Evolutionary conservation across 2,888 invertebrate species (phyloP).

Genomic region (Entomobrya multifasciata): DNA sequence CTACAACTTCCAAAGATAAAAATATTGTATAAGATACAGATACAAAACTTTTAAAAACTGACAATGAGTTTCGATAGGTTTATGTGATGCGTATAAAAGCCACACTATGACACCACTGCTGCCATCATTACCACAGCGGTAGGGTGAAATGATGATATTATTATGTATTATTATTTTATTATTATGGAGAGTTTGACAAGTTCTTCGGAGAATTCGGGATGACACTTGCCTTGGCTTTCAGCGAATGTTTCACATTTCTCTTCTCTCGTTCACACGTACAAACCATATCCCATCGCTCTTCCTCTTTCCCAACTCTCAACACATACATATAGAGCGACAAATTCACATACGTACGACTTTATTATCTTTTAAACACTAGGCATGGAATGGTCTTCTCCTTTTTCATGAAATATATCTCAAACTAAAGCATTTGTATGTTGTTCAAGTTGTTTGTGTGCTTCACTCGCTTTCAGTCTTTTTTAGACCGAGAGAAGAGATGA

Average conservation of each 20-base stretch:
- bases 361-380: conserved; percentile 27
- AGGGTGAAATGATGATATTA: not conserved
- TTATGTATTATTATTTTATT: conserved; percentile 21
- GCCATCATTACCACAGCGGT: conserved; percentile 2
- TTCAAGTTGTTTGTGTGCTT: not conserved
- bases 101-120: not conserved
- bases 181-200: conserved; percentile 38
- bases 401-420: not conserved
- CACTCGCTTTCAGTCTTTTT: not conserved
- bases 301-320: too few species aligned
- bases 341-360: not conserved
- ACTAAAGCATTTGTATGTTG: not conserved
- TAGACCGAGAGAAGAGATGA: not conserved
- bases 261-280: not conserved
- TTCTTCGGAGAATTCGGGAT: conserved; percentile 32
- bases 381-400: not conserved
- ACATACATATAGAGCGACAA: too few species aligned
- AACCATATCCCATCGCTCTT: not conserved
- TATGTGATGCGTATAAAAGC: not conserved
- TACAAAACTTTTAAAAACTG: too few species aligned
- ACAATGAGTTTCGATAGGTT: too few species aligned
- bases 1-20: too few species aligned
- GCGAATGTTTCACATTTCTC: conserved; percentile 14
- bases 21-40: too few species aligned
- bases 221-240: conserved; percentile 40